Evolutionary conservation across 2,113 vertebrate species (phyloP), one percentile per base, ranked within the genome.

Genomic region (Rallus limicola): DNA sequence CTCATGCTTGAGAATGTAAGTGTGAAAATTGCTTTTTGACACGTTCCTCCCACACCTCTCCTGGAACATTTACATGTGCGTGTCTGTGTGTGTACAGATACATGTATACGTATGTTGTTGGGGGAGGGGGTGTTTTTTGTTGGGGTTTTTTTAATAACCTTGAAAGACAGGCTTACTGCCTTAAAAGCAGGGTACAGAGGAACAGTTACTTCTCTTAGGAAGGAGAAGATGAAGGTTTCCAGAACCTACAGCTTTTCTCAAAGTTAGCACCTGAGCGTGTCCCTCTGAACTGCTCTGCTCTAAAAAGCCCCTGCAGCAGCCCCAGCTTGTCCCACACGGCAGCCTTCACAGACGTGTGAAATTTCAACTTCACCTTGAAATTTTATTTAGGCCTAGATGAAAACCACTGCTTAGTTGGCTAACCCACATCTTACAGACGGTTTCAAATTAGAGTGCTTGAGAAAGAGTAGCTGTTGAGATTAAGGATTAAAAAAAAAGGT

Each of bases 201-300:
- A 87, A 81, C 40, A 90, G 33, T 69, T 68, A 65, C 33, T 82
- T 90, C 40, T 77, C 63, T 38, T 33, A 46, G 21, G 24, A 85
- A 82, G 14, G 7, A 67, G 28, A 90, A 85, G 55, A 38, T 92
- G 40, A 53, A 7, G 74, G 38, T 85, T 88, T 69, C 33, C 2
- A 1, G 34, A 94, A 80, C 36, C 74, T 36, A 18, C 6, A 88
- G 53, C 5, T 55, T 62, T 71, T 85, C 65, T 56, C 12, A 72
- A 69, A 82, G 33, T 17, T 64, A 12, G 11, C n/a, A 53, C 11
- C 19, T n/a, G 82, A 82, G 28, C 2, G 6, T 0, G 0, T 53
- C 16, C 16, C 64, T 53, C 70, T 77, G 62, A 88, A 40, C 20
- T 29, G n/a, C 40, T 69, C 20, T 69, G 50, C 31, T 82, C 26